Base-by-base conservation (phyloP, 2,888 invertebrate species). In the Pseudococcus jackbeardsleyi region DNA sequence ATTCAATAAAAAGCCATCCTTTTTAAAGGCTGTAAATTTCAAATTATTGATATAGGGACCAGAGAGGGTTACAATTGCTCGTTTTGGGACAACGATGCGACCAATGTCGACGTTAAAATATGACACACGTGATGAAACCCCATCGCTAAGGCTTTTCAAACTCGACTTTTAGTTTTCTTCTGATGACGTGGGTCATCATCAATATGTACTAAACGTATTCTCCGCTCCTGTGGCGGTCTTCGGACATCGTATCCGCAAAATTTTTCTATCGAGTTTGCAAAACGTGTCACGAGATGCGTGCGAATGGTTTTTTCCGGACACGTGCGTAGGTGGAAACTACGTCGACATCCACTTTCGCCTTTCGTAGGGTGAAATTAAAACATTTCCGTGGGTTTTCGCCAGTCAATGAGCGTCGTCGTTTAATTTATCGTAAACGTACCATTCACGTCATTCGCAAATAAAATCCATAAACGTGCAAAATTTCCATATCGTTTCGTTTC, bases 11-110 rank as follows among this genome's bases (percentile, higher is more conserved):
- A 72, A 72, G 33, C 33, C 72, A 72, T 72, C 72, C 17, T 1
- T 33, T 15, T 33, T 17, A 17, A 17, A 33, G 6, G 12, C 7
- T 11, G 12, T 4, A 72, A 72, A 39, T 72, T 72, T 72, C 33
- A 72, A 72, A 72, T 72, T 72, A 72, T 72, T 72, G 72, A 72
- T 33, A 72, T 42, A 42, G 42, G 42, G 39, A 39, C n/a, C n/a
- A n/a, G n/a, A n/a, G n/a, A n/a, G 26, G 26, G 26, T 33, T 33
- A 33, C 26, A 33, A 2, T 33, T 33, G 26, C 26, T 33, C 26
- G 26, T 1, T 33, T 33, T 33, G 26, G 26, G 26, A 33, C 26
- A 33, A 42, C 9, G 42, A 42, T 42, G 22, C 15, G 22, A 64
- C 11, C n/a, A n/a, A n/a, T n/a, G 8, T 22, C 15, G 19, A 64